Evolutionary conservation across 1,140 invertebrate species (phyloP).

Genomic region (Dolichoris vasculosae): DNA sequence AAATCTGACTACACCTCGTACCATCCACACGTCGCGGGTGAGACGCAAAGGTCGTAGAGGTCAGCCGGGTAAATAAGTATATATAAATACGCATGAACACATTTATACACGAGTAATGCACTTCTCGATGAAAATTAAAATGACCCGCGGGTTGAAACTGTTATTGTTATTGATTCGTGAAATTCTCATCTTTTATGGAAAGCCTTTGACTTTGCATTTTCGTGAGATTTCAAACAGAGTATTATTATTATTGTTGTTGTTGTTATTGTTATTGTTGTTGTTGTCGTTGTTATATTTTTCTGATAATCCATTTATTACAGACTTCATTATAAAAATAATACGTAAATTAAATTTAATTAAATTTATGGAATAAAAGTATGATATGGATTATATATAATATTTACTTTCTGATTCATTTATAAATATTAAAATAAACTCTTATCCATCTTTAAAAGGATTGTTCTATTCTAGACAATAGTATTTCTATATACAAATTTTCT

Average conservation of each 20-base stretch:
- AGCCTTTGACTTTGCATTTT: neutral
- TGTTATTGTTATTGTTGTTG: neutral
- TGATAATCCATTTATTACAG: neutral
- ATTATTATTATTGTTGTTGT: neutral
- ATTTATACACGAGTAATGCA: neutral
- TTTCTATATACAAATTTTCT: neutral
- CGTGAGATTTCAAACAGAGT: neutral
- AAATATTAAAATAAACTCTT: neutral
- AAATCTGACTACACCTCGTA: neutral
- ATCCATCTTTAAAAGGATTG: neutral
- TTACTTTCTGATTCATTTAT: neutral
- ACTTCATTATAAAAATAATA: neutral
- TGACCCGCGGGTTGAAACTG: neutral
- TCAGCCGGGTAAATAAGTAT: neutral
- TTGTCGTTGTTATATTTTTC: neutral
- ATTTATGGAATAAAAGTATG: neutral
- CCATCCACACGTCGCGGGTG: neutral
- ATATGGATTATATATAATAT: neutral
- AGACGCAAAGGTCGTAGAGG: neutral
- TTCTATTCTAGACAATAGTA: neutral
- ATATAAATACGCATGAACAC: neutral
- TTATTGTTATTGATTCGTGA: conserved; percentile 3
- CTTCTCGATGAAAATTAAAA: neutral
- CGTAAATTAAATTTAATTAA: neutral
- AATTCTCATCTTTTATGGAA: neutral